phyloP scores from a whole-genome alignment of 53 echinoderm and acorn worm species.

The Hippasteria phrygiana region DNA sequence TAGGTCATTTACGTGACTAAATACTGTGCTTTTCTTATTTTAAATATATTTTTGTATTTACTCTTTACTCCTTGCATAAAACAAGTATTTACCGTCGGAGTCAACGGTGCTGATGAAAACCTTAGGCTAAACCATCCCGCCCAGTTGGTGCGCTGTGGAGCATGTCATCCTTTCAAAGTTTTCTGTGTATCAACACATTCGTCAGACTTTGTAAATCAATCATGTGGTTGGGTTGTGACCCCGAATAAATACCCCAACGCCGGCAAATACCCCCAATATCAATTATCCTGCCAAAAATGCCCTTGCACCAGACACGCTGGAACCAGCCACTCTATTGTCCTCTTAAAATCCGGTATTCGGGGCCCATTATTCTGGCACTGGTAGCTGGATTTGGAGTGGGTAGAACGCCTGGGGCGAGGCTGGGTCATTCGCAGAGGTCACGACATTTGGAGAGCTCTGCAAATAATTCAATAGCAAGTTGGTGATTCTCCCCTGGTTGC shows the following conservation, averaged over 20 bases:
- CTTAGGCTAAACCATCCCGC: not conserved
- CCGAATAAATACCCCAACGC: conserved; percentile 27
- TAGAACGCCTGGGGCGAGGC: conserved; percentile 45
- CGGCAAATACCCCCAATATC: conserved; percentile 28
- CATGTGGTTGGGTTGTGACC: conserved; percentile 12
- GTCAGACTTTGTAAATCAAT: not conserved
- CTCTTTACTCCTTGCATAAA: no score
- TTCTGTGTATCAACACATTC: not conserved
- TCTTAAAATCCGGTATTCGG: conserved; percentile 56
- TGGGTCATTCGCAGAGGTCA: conserved; percentile 42
- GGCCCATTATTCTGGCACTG: conserved; percentile 17
- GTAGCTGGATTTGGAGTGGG: not conserved
- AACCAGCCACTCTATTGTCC: conserved; percentile 31
- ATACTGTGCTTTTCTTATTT: no score
- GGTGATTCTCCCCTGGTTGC: not conserved
- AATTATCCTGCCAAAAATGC: conserved; percentile 44
- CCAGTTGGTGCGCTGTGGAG: not conserved
- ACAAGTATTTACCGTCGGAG: not conserved
- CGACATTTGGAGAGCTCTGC: conserved; percentile 7
- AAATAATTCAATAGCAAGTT: not conserved
- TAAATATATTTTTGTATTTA: no score
- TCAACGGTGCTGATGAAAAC: not conserved
- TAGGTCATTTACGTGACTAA: no score
- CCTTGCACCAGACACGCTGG: conserved; percentile 44
- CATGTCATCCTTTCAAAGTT: not conserved